Evolutionary conservation across 2,888 invertebrate species (phyloP).

Genomic region (Chesias legatella): DNA sequence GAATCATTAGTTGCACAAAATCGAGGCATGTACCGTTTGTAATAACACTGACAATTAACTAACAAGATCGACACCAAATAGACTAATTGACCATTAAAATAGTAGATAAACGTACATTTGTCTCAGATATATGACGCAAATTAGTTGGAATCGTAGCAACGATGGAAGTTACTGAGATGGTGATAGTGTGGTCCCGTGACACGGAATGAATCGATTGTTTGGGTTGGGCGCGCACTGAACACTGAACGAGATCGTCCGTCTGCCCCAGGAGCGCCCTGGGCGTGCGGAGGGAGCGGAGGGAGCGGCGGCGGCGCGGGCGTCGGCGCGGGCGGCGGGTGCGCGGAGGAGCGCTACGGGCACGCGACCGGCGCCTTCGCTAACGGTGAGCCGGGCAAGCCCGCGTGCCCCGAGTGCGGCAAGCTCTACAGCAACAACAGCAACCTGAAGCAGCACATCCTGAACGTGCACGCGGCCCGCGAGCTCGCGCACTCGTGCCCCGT

Average conservation of each 20-base stretch:
- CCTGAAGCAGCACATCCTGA: constrained; percentile 85
- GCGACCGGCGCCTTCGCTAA: constrained; percentile 42
- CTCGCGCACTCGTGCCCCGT: constrained; percentile 82
- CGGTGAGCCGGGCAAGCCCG: constrained; percentile 77
- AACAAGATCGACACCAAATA: constrained; percentile 56
- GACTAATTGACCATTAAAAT: constrained; percentile 44
- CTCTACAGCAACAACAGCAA: constrained; percentile 85
- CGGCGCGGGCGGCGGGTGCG: constrained; percentile 39
- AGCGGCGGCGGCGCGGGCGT: constrained; percentile 43
- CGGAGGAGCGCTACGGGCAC: constrained; percentile 38
- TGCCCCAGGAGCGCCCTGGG: constrained; percentile 75
- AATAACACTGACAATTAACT: constrained; percentile 68
- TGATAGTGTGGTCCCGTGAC: constrained; percentile 26
- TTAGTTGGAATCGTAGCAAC: constrained; percentile 25
- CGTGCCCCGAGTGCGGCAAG: constrained; percentile 84
- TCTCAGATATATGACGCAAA: constrained; percentile 27
- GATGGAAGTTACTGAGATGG: constrained; percentile 29
- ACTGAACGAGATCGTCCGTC: constrained; percentile 68
- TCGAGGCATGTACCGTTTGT: constrained; percentile 63
- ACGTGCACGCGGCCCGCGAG: constrained; percentile 83
- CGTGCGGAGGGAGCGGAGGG: constrained; percentile 44
- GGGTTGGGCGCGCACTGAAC: constrained; percentile 36
- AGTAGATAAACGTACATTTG: constrained; percentile 38
- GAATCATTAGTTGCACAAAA: constrained; percentile 67
- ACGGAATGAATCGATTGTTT: constrained; percentile 19